These are phyloP conservation scores for Plectrocnemia conspersa DNA, from an alignment of 1,140 invertebrate species.

Conservation along the genomic window DNA sequence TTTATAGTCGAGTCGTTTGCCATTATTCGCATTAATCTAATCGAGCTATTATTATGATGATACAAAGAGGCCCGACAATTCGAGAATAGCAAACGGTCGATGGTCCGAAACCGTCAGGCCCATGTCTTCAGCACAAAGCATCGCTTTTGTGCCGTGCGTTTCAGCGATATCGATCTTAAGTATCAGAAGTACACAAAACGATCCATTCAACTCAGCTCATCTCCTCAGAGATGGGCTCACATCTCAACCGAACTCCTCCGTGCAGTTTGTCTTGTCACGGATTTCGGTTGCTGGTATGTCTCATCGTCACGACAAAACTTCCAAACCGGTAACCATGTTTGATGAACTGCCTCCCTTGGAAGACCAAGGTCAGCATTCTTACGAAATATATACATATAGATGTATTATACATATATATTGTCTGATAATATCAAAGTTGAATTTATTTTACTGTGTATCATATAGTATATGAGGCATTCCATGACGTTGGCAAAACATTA, in stretches of 20 bases:
- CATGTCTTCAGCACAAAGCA: background rate
- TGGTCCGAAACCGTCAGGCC: slow-evolving; percentile 1
- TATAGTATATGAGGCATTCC: no score
- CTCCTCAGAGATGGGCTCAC: background rate
- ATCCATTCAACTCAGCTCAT: slow-evolving; percentile 19
- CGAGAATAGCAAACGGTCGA: background rate
- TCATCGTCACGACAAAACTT: slow-evolving; percentile 21
- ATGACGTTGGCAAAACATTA: slow-evolving; percentile 17
- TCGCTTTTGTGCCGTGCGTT: slow-evolving; percentile 5
- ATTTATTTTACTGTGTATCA: no score
- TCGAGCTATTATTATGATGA: background rate
- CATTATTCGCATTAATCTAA: background rate
- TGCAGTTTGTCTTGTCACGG: slow-evolving; percentile 25
- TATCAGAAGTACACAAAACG: slow-evolving; percentile 16
- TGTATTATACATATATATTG: no score
- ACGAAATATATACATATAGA: slow-evolving; percentile 3
- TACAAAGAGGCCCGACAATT: background rate
- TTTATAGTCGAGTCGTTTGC: background rate
- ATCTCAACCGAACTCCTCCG: slow-evolving; percentile 2
- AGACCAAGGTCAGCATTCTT: slow-evolving; percentile 13
- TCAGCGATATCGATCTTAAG: slow-evolving; percentile 13
- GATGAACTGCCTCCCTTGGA: slow-evolving; percentile 12
- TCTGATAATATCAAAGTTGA: no score
- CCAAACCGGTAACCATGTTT: slow-evolving; percentile 21
- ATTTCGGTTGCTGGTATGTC: slow-evolving; percentile 20